phyloP scores from a whole-genome alignment of 2,797 vertebrate species.

The Aplochiton taeniatus region DNA sequence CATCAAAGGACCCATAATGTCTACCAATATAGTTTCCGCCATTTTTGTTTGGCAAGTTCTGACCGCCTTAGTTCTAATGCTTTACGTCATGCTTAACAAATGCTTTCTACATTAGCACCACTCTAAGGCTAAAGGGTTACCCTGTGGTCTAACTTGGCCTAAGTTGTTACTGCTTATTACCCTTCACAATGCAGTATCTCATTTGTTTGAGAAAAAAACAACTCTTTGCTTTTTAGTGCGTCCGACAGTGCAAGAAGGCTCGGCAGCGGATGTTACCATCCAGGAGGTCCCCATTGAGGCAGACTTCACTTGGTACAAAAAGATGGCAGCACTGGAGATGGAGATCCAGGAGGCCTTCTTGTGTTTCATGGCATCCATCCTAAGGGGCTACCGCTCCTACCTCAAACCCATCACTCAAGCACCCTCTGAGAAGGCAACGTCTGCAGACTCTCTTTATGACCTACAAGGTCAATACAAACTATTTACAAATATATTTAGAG shows the following conservation, averaged over 20 bases:
- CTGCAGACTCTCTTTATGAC: constrained; percentile 92
- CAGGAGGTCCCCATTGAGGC: constrained; percentile 83
- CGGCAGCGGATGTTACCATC: constrained; percentile 86
- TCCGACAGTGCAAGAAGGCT: constrained; percentile 77
- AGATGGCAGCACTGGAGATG: constrained; percentile 91
- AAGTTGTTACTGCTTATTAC: too few relatives aligned
- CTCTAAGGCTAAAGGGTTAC: too few relatives aligned
- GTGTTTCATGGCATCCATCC: constrained; percentile 94
- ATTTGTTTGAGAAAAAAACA: background rate
- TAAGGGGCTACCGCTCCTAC: constrained; percentile 94
- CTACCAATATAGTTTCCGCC: too few relatives aligned
- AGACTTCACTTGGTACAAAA: constrained; percentile 97
- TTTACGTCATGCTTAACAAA: too few relatives aligned
- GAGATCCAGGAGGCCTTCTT: constrained; percentile 96
- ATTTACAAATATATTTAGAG: background rate
- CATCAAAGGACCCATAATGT: too few relatives aligned
- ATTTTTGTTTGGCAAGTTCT: too few relatives aligned
- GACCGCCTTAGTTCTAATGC: too few relatives aligned
- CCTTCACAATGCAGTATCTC: background rate
- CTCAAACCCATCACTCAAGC: constrained; percentile 95
- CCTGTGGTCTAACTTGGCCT: too few relatives aligned
- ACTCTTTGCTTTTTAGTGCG: constrained; percentile 68
- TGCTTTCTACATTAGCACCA: too few relatives aligned
- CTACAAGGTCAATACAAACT: constrained; percentile 82
- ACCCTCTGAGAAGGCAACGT: constrained; percentile 93